These are phyloP conservation scores for Actinia equina DNA, from an alignment of 64 coral and sea anemone species.

Conservation along the genomic window DNA sequence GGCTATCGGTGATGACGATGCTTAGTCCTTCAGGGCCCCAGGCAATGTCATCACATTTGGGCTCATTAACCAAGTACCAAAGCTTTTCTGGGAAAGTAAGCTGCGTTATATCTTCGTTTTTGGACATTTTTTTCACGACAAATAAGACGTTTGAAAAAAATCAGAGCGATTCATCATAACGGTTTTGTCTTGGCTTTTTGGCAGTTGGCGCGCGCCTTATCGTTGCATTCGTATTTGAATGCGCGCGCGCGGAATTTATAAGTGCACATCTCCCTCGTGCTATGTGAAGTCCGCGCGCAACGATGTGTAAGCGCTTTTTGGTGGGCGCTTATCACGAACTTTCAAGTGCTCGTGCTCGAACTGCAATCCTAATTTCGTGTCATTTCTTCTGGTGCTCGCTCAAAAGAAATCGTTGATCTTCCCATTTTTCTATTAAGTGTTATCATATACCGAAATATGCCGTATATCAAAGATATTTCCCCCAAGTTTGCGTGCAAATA, in stretches of 20 bases:
- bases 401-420: no score
- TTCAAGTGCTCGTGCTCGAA: no score
- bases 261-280: neutral
- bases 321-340: neutral
- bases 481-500: no score
- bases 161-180: neutral
- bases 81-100: constrained; percentile 82
- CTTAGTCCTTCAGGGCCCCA: constrained; percentile 61
- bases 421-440: no score
- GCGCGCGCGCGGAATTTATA: neutral
- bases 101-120: constrained; percentile 33
- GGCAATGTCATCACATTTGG: constrained; percentile 49
- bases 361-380: no score
- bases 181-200: neutral
- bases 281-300: constrained; percentile 21
- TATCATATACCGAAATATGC: no score
- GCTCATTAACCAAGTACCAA: constrained; percentile 81
- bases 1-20: constrained; percentile 61
- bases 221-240: neutral
- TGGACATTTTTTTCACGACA: constrained; percentile 40
- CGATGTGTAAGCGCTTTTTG: neutral
- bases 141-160: neutral
- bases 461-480: no score
- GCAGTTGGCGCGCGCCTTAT: neutral
- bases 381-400: no score